Evolutionary conservation across 2,797 vertebrate species (phyloP).

Genomic region (Nyctalus aviator): DNA sequence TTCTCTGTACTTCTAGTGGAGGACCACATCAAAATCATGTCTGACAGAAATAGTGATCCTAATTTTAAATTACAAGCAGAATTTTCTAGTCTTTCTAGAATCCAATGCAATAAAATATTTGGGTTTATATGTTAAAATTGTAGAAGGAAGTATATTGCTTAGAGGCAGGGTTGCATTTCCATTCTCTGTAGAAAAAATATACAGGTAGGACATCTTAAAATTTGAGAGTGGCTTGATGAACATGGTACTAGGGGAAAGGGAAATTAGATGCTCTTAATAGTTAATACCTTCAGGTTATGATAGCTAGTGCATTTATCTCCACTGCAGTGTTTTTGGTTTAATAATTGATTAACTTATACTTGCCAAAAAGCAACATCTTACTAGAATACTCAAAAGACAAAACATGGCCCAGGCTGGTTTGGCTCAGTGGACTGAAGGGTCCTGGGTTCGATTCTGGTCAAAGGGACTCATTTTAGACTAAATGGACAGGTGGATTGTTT

Average conservation of each 20-base stretch:
- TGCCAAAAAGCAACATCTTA: slow-evolving; percentile 50
- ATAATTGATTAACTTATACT: slow-evolving; percentile 36
- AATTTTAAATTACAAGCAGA: slow-evolving; percentile 56
- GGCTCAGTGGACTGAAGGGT: no score
- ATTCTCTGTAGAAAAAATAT: slow-evolving; percentile 20
- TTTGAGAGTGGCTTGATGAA: slow-evolving; percentile 48
- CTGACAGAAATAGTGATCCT: slow-evolving; percentile 27
- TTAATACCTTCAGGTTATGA: slow-evolving; percentile 43
- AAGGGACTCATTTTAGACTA: neutral
- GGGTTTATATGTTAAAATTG: slow-evolving; percentile 52
- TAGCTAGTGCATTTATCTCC: slow-evolving; percentile 7
- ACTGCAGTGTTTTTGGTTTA: neutral
- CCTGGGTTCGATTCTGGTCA: no score
- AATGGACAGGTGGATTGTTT: slow-evolving; percentile 3
- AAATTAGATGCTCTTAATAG: slow-evolving; percentile 50
- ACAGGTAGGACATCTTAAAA: slow-evolving; percentile 40
- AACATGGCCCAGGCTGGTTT: neutral
- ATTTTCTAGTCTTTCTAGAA: slow-evolving; percentile 57
- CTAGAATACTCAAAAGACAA: slow-evolving; percentile 48
- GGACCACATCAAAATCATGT: slow-evolving; percentile 27
- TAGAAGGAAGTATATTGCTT: slow-evolving; percentile 34
- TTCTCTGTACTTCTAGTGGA: slow-evolving; percentile 9
- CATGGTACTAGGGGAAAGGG: neutral
- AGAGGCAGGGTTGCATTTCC: slow-evolving; percentile 37
- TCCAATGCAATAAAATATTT: slow-evolving; percentile 35